A percentile compares a stretch with the other conserved stretches of the same genome.
Evolutionary conservation across 1,140 invertebrate species (phyloP).

Genomic region (Meteorus sp.): DNA sequence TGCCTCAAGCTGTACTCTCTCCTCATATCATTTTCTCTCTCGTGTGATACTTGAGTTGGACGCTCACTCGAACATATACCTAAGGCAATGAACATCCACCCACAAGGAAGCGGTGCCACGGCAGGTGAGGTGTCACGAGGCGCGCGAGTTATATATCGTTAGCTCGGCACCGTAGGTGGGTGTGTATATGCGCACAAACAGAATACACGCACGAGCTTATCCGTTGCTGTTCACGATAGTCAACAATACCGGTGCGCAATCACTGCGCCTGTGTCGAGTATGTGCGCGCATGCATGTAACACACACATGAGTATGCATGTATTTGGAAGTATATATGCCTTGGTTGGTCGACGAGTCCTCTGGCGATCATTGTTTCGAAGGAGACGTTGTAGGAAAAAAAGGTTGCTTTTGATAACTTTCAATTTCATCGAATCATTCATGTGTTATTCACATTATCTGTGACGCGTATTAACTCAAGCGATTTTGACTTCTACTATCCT

Average conservation of each 20-base stretch:
- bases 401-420: neutral
- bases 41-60: no score
- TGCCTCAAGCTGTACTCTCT: neutral
- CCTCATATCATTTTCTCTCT: neutral
- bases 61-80: no score
- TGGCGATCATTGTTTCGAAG: conserved; percentile 4
- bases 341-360: conserved; percentile 21
- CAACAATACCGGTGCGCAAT: no score
- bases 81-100: conserved; percentile 47
- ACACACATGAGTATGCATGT: conserved; percentile 24
- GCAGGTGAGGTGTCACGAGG: conserved; percentile 60
- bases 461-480: neutral
- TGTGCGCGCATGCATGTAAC: neutral
- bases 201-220: conserved; percentile 22
- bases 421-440: neutral
- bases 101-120: conserved; percentile 53
- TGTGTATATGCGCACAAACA: conserved; percentile 26
- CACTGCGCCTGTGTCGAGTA: no score
- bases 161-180: conserved; percentile 43
- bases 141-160: conserved; percentile 57
- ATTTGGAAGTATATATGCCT: no score
- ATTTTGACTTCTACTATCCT: no score
- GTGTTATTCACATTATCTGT: neutral
- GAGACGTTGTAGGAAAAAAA: neutral
- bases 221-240: conserved; percentile 18